Evolutionary conservation across 2,113 vertebrate genomes (phyloP).

Genomic region (Hemibagrus wyckioides): DNA sequence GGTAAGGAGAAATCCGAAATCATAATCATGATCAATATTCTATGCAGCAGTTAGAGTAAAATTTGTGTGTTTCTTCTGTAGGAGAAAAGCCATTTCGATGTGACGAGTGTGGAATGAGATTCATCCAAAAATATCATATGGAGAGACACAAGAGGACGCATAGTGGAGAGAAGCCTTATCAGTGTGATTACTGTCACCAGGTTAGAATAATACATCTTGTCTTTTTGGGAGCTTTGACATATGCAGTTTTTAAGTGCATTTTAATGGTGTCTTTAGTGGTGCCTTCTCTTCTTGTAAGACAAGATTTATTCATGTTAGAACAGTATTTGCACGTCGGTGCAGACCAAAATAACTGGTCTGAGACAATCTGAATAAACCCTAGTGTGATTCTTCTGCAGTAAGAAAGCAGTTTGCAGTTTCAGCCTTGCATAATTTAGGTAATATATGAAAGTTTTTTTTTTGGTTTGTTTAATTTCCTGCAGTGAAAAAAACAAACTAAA

Average conservation of each 20-base stretch:
- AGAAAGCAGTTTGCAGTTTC: background rate
- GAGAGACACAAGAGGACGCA: constrained; percentile 99
- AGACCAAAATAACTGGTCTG: background rate
- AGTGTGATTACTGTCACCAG: constrained; percentile 99
- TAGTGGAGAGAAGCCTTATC: constrained; percentile 98
- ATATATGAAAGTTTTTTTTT: background rate
- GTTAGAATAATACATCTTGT: constrained; percentile 63
- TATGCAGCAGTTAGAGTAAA: background rate
- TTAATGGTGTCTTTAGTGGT: background rate
- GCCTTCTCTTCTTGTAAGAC: no score
- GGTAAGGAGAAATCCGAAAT: constrained; percentile 74
- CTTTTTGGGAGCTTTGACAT: background rate
- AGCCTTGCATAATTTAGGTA: background rate
- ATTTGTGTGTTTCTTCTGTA: constrained; percentile 52
- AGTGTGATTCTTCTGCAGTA: background rate
- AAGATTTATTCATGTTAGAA: background rate
- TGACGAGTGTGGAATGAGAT: constrained; percentile 98
- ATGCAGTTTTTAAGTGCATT: background rate
- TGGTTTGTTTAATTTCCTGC: background rate
- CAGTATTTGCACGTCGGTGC: background rate
- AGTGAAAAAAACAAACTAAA: background rate
- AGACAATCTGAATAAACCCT: background rate
- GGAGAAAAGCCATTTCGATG: constrained; percentile 98
- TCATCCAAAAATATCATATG: constrained; percentile 99
- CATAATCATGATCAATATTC: background rate